phyloP scores from a whole-genome alignment of 2,113 vertebrate species.

The Pholis gunnellus region DNA sequence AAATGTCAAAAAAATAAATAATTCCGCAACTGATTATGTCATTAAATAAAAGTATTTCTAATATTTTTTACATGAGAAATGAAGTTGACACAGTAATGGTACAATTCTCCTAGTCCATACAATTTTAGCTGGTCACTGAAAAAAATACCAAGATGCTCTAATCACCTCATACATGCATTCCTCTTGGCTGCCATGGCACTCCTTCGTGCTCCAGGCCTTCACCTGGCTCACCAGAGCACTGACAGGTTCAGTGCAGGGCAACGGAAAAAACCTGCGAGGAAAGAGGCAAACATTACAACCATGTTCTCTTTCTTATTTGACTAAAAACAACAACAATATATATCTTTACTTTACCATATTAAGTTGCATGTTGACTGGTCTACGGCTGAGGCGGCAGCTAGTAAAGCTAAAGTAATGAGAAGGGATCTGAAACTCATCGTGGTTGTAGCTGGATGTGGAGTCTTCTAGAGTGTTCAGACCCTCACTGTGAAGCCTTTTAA shows the following conservation, averaged over 20 bases:
- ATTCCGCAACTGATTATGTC: no score
- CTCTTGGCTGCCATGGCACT: conserved; percentile 14
- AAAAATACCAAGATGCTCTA: neutral
- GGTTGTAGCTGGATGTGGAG: neutral
- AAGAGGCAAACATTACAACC: neutral
- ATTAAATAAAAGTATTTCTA: no score
- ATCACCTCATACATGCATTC: conserved; percentile 21
- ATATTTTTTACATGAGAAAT: neutral
- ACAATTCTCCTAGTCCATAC: neutral
- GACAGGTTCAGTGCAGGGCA: neutral
- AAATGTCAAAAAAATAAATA: neutral
- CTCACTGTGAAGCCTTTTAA: neutral
- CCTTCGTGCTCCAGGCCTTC: neutral
- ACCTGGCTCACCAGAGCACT: conserved; percentile 5
- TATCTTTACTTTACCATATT: neutral
- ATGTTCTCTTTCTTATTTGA: neutral
- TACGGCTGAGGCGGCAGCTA: neutral
- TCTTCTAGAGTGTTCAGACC: neutral
- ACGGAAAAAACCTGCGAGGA: conserved; percentile 4
- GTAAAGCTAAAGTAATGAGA: neutral
- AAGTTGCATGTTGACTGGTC: neutral
- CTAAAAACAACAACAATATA: neutral
- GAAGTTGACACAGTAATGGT: neutral
- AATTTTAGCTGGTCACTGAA: neutral
- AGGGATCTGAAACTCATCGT: neutral